Evolutionary conservation across 2,113 vertebrate genomes (phyloP), one percentile per base, ranked within the genome.

Genomic region (Tachysurus fulvidraco): DNA sequence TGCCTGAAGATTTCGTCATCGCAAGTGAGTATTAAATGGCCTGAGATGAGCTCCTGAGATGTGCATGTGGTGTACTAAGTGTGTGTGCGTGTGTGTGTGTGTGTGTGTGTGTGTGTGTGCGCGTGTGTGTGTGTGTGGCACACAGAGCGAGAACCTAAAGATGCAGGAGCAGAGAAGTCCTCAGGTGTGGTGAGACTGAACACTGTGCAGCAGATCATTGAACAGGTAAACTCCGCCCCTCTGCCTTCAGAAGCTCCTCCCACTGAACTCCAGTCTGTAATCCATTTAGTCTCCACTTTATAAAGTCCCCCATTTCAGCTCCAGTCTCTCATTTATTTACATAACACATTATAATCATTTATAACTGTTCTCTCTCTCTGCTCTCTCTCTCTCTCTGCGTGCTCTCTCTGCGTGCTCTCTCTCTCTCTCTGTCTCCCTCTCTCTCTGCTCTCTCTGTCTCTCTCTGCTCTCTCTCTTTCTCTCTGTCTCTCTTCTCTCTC

Each of bases 171-270:
- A 0, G 98, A 99, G 88, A 97, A 96, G 81, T 96, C 97, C 4
- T 95, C 95, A 0, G 98, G 98, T 0, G 97, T 99, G 2, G 98
- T 99, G 88, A 95, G 97, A 59, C 93, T 99, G 21, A 99, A 99
- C 93, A 98, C 98, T 0, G 97, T 99, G 87, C 94, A 95, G 85
- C 97, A 98, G 88, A 99, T 99, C 92, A 99, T 99, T 80, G 98
- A 99, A 85, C 97, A 98, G 96, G 98, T 99, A 91, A 90, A 52
- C 23, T 30, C n/a, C 50, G 21, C 78, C 76, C 73, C 21, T 19
- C 54, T 3, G 23, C 12, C 46, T 19, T 67, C 5, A 5, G 41
- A 46, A 19, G 36, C 30, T 11, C 28, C 54, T 21, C 28, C 62
- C 62, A n/a, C n/a, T 30, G 28, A 30, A 67, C n/a, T 28, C 28